Evolutionary conservation across 2,113 vertebrate genomes (phyloP).

Genomic region (Pseudorasbora parva): DNA sequence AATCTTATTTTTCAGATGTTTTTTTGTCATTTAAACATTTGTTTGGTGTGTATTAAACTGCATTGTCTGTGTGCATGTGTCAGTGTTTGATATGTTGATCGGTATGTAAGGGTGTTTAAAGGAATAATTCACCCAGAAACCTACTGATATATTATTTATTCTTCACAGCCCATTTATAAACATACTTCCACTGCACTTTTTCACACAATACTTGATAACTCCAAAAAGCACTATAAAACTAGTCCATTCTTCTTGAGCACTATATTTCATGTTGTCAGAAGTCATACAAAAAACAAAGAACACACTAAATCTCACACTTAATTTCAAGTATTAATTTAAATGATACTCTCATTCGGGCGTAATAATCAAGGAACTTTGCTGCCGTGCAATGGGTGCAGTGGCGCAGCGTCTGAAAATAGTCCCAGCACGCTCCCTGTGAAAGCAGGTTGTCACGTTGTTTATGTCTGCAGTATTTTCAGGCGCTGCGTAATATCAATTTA

Average conservation of each 20-base stretch:
- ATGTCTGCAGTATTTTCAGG: no score
- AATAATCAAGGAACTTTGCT: no score
- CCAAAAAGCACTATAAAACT: not conserved
- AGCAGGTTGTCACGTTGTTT: no score
- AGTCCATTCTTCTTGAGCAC: not conserved
- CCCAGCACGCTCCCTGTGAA: no score
- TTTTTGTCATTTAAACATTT: slow-evolving; percentile 14
- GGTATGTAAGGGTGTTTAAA: not conserved
- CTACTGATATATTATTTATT: not conserved
- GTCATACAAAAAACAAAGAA: not conserved
- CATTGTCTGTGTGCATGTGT: slow-evolving; percentile 1
- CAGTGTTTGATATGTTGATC: slow-evolving; percentile 5
- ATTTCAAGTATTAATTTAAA: not conserved
- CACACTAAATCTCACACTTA: not conserved
- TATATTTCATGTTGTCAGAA: not conserved
- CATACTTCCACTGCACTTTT: no score
- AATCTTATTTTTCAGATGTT: not conserved
- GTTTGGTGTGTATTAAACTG: not conserved
- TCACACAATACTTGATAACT: not conserved
- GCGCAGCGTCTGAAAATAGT: no score
- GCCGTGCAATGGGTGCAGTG: no score
- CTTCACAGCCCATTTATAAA: not conserved
- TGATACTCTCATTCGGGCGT: no score
- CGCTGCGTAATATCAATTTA: no score
- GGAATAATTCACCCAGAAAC: not conserved